Conservation (phyloP, 2,888 invertebrate species). For the Eledona agricola region DNA sequence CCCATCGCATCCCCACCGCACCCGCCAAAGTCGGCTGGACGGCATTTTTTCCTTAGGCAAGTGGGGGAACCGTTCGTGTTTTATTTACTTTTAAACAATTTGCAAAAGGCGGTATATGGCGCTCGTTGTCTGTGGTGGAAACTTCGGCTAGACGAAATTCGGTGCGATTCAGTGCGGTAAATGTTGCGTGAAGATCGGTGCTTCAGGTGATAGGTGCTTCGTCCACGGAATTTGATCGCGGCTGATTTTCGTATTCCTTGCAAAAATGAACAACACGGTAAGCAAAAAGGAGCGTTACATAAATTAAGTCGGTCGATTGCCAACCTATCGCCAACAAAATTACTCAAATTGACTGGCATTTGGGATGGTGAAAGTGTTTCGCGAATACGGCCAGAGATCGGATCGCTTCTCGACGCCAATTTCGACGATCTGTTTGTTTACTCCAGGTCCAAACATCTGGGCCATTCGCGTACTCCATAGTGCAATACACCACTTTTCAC, state of each 20-base stretch:
- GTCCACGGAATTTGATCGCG: slow-evolving; percentile 9
- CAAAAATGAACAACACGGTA: slow-evolving; percentile 33
- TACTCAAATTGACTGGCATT: slow-evolving; percentile 27
- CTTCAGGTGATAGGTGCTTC: slow-evolving; percentile 24
- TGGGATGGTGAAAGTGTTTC: slow-evolving; percentile 31
- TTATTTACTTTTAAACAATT: slow-evolving; percentile 40
- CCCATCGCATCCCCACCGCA: slow-evolving; percentile 12
- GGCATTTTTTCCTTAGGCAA: slow-evolving; percentile 21
- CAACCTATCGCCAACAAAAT: slow-evolving; percentile 27
- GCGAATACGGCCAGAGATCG: too few relatives aligned
- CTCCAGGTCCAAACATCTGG: too few relatives aligned
- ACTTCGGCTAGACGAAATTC: slow-evolving; percentile 13
- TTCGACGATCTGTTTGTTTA: too few relatives aligned
- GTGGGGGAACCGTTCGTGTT: slow-evolving; percentile 31
- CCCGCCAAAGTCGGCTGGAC: slow-evolving; percentile 8
- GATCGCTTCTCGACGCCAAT: too few relatives aligned
- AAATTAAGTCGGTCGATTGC: slow-evolving; percentile 22
- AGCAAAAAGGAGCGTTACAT: slow-evolving; percentile 22
- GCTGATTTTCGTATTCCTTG: background rate
- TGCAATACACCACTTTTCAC: too few relatives aligned
- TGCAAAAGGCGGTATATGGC: slow-evolving; percentile 43
- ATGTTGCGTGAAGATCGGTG: slow-evolving; percentile 28
- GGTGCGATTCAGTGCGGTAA: slow-evolving; percentile 30
- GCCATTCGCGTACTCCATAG: too few relatives aligned
- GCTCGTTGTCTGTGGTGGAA: slow-evolving; percentile 35